These are phyloP conservation scores for Ptilodon capucinus DNA, from an alignment of 2,888 invertebrate genomes.

Conservation along the genomic window DNA sequence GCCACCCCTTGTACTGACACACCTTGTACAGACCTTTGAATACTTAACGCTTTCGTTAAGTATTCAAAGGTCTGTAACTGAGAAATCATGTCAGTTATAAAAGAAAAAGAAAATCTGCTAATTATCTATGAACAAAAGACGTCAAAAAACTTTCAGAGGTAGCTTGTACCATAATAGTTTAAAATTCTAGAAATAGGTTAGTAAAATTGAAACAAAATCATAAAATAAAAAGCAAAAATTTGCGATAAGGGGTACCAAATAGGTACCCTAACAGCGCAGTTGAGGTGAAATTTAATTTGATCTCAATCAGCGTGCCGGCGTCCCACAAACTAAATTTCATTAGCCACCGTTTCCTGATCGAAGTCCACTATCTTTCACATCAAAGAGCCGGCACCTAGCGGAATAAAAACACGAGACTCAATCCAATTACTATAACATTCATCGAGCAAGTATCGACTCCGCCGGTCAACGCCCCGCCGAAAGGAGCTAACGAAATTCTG, in stretches of 20 bases:
- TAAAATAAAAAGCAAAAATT: neutral
- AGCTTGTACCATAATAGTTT: no score
- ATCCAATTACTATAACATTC: slow-evolving; percentile 75
- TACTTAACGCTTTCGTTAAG: no score
- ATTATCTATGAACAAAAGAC: no score
- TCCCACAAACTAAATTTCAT: slow-evolving; percentile 45
- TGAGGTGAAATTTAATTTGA: slow-evolving; percentile 28
- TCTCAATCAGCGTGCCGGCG: slow-evolving; percentile 12
- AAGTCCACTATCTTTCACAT: slow-evolving; percentile 26
- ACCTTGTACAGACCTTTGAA: no score
- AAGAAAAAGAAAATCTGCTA: no score
- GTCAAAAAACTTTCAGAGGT: no score
- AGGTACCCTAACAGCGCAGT: slow-evolving; percentile 3
- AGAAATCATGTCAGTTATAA: no score
- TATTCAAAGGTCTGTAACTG: no score
- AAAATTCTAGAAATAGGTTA: no score
- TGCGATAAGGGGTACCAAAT: no score
- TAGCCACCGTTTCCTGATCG: slow-evolving; percentile 42
- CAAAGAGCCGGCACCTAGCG: slow-evolving; percentile 17
- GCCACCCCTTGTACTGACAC: no score
- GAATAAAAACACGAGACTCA: slow-evolving; percentile 41
- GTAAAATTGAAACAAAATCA: neutral
- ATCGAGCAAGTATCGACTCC: slow-evolving; percentile 71
- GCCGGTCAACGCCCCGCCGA: slow-evolving; percentile 68
- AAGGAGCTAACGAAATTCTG: slow-evolving; percentile 76